Evolutionary conservation across 2,888 invertebrate species (phyloP).

Genomic region (Standfussiana lucernea): DNA sequence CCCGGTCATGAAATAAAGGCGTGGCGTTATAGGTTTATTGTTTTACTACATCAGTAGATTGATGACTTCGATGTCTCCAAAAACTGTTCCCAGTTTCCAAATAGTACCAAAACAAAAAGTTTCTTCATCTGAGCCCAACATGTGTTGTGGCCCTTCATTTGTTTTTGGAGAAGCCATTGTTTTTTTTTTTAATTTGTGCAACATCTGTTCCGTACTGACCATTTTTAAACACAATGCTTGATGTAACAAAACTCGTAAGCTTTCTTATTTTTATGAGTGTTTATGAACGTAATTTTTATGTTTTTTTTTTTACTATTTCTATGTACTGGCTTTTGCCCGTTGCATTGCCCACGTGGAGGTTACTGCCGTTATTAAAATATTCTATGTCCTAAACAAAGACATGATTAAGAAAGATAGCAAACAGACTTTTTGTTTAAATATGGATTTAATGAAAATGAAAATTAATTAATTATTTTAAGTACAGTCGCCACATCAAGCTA

Average conservation of each 20-base stretch:
- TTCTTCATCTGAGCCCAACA: slow-evolving; percentile 50
- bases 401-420: not conserved
- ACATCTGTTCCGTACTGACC: slow-evolving; percentile 66
- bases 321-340: not conserved
- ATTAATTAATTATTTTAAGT: too few relatives aligned
- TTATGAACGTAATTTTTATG: not conserved
- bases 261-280: slow-evolving; percentile 37
- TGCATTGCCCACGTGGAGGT: not conserved
- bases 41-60: not conserved
- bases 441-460: not conserved
- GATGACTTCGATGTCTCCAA: slow-evolving; percentile 9
- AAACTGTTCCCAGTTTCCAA: not conserved
- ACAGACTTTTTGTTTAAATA: too few relatives aligned
- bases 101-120: slow-evolving; percentile 42
- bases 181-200: slow-evolving; percentile 61
- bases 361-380: not conserved
- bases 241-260: slow-evolving; percentile 17
- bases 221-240: slow-evolving; percentile 37
- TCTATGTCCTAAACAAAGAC: not conserved
- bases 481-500: too few relatives aligned
- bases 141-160: slow-evolving; percentile 47
- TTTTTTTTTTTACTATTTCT: not conserved
- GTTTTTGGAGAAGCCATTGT: slow-evolving; percentile 49
- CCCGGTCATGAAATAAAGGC: not conserved
- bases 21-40: not conserved